phyloP scores from a whole-genome alignment of 2,113 vertebrate genomes.

The Rhagologus leucostigma region DNA sequence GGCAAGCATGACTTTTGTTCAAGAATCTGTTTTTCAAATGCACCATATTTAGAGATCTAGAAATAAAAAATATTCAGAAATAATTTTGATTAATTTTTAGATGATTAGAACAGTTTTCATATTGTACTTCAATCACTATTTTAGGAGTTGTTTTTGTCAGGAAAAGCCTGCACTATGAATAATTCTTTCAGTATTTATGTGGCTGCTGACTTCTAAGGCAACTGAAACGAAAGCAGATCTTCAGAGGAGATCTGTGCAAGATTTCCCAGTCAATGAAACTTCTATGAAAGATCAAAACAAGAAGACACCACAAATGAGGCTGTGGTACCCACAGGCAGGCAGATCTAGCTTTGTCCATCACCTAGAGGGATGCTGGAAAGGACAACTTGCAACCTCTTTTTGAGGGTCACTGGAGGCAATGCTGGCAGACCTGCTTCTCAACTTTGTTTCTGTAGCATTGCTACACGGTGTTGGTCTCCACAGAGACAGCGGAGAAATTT shows the following conservation, averaged over 20 bases:
- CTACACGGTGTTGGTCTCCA: fast-evolving
- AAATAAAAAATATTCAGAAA: background rate
- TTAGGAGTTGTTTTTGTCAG: background rate
- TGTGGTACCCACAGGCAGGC: background rate
- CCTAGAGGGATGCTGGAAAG: background rate
- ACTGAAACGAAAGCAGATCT: background rate
- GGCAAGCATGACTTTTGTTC: background rate
- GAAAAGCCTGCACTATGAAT: background rate
- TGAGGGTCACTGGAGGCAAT: background rate
- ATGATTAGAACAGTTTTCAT: background rate
- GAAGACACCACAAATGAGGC: background rate
- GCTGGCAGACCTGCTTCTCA: background rate
- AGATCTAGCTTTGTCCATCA: background rate
- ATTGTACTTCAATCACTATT: background rate
- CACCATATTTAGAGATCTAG: background rate
- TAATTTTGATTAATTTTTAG: background rate
- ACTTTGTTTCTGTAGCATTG: background rate
- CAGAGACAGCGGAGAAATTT: background rate
- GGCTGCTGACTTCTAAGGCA: background rate
- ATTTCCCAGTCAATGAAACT: background rate
- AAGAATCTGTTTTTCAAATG: background rate
- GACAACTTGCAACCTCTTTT: background rate
- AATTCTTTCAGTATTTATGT: background rate
- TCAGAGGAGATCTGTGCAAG: background rate
- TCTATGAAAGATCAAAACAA: background rate